Conservation (phyloP, 2,888 invertebrate genomes). For the Mythimna ferrago region DNA sequence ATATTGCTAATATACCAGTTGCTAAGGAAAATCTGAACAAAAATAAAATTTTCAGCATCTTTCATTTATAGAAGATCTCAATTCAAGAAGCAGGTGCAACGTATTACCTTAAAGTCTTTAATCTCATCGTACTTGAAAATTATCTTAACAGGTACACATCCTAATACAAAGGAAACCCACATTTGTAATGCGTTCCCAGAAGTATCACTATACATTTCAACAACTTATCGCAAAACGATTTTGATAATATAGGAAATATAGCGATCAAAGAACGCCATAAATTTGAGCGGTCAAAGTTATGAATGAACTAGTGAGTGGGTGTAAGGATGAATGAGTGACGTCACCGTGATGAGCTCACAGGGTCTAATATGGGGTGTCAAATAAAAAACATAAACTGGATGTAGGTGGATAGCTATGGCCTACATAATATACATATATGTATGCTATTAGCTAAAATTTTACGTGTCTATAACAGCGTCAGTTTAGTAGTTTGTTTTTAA, state of each 20-base stretch:
- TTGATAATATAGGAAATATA: constrained; percentile 48
- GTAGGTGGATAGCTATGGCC: constrained; percentile 16
- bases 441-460: neutral
- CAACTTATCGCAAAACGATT: constrained; percentile 44
- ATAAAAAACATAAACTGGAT: constrained; percentile 44
- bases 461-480: neutral
- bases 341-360: constrained; percentile 61
- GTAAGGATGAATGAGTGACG: constrained; percentile 66
- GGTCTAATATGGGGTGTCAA: constrained; percentile 58
- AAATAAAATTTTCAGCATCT: neutral
- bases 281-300: constrained; percentile 55
- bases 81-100: constrained; percentile 40
- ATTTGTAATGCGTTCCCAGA: constrained; percentile 47
- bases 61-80: constrained; percentile 4
- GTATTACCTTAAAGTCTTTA: constrained; percentile 31
- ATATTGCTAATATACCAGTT: neutral
- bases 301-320: constrained; percentile 66
- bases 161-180: constrained; percentile 30
- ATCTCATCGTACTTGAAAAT: constrained; percentile 27
- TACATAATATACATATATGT: too few relatives aligned
- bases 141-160: constrained; percentile 21
- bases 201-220: constrained; percentile 42
- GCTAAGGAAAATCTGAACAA: neutral
- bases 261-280: constrained; percentile 54
- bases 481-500: neutral